These are phyloP conservation scores for Keiferia lycopersicella DNA, from an alignment of 2,888 invertebrate genomes.

Conservation along the genomic window DNA sequence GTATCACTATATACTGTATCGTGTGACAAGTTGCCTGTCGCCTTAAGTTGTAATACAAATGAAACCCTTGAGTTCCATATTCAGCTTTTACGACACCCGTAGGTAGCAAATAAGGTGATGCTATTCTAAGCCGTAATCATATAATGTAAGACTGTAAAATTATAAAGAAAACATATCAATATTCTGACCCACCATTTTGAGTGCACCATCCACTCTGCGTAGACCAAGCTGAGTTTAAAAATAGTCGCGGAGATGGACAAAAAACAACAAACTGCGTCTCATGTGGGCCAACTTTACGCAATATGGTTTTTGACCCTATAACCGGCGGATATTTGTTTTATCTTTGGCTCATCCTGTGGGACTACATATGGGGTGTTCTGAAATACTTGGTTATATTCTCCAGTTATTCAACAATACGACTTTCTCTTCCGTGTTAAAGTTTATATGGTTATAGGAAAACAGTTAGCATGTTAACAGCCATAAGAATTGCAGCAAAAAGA, in stretches of 20 bases:
- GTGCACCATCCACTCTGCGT: constrained; percentile 32
- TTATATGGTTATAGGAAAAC: neutral
- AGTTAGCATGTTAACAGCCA: neutral
- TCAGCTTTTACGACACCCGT: no score
- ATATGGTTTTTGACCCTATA: constrained; percentile 78
- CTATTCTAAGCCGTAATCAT: no score
- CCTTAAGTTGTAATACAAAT: no score
- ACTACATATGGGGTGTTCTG: constrained; percentile 49
- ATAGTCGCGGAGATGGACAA: constrained; percentile 69
- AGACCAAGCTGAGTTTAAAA: constrained; percentile 63
- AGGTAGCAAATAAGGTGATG: no score
- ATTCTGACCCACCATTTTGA: constrained; percentile 30
- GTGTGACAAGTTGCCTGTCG: no score
- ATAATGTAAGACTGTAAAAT: neutral
- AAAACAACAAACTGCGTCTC: constrained; percentile 62
- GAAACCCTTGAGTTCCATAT: no score
- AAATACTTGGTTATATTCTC: neutral
- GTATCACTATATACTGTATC: no score
- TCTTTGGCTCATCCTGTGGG: constrained; percentile 67
- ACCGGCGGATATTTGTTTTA: constrained; percentile 77
- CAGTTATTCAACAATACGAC: neutral
- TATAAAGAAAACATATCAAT: constrained; percentile 12
- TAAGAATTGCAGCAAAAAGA: constrained; percentile 11
- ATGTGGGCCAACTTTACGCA: constrained; percentile 74
- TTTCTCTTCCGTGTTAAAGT: constrained; percentile 11